These are phyloP conservation scores for Vesta saturnalis DNA, from an alignment of 2,888 invertebrate species.

Conservation along the genomic window DNA sequence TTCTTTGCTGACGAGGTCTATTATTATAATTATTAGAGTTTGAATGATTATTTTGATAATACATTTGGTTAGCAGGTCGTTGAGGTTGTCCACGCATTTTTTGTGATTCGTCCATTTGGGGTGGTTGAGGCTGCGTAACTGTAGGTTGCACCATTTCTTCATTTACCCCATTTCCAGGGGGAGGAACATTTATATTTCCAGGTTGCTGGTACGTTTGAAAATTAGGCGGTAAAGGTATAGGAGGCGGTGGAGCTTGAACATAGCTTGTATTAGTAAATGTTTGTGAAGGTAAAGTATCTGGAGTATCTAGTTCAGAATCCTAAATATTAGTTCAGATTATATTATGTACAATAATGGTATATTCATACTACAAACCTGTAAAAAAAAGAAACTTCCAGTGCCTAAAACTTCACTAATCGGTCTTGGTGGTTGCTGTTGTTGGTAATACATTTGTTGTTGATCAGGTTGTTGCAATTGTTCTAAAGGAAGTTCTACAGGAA, in stretches of 20 bases:
- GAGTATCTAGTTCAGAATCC: conserved; percentile 86
- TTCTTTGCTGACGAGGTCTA: conserved; percentile 52
- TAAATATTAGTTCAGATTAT: conserved; percentile 37
- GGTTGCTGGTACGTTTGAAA: conserved; percentile 56
- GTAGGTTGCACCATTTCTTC: conserved; percentile 55
- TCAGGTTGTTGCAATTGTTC: conserved; percentile 48
- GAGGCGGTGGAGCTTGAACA: conserved; percentile 67
- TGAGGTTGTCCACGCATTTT: conserved; percentile 46
- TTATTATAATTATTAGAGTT: conserved; percentile 44
- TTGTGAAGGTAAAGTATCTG: conserved; percentile 79
- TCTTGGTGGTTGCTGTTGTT: conserved; percentile 60
- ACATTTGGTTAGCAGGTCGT: conserved; percentile 52
- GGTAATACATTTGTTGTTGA: conserved; percentile 51
- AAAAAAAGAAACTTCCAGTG: conserved; percentile 80
- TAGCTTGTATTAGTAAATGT: conserved; percentile 89
- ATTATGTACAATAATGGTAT: neutral
- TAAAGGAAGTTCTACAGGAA: conserved; percentile 37
- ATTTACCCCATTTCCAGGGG: conserved; percentile 41
- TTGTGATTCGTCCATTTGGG: conserved; percentile 51
- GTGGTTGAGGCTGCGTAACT: conserved; percentile 49
- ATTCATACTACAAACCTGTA: conserved; percentile 76
- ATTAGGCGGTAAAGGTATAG: conserved; percentile 67
- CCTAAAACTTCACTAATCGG: conserved; percentile 82
- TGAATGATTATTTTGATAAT: conserved; percentile 56
- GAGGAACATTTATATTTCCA: conserved; percentile 52